Evolutionary conservation across 1,140 invertebrate genomes (phyloP).

Genomic region (Oedothorax gibbosus): DNA sequence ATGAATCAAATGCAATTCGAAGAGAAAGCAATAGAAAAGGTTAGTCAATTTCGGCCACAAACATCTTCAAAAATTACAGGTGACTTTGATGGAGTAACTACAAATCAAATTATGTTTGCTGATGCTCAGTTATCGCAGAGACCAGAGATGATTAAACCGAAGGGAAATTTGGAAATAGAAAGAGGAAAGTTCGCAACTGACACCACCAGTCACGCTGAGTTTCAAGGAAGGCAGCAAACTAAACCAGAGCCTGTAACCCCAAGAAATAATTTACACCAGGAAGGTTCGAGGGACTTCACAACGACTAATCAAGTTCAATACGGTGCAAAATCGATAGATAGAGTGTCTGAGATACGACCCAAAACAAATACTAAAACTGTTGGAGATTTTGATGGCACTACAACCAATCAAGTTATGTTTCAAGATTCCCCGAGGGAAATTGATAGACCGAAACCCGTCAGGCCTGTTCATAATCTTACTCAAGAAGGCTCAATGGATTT

Average conservation of each 20-base stretch:
- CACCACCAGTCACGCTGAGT: conserved; percentile 35
- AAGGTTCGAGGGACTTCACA: conserved; percentile 67
- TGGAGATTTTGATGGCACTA: conserved; percentile 45
- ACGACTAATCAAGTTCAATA: conserved; percentile 67
- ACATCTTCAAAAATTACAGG: conserved; percentile 15
- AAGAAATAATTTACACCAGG: conserved; percentile 59
- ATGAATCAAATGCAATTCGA: conserved; percentile 49
- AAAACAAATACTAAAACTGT: conserved; percentile 16
- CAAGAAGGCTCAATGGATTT: conserved; percentile 69
- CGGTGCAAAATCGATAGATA: conserved; percentile 10
- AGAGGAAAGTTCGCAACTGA: conserved; percentile 10
- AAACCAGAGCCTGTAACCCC: conserved; percentile 26
- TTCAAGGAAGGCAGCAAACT: conserved; percentile 22
- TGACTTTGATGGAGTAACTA: conserved; percentile 52
- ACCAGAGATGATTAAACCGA: neutral
- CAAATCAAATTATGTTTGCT: conserved; percentile 48
- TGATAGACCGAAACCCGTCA: conserved; percentile 64
- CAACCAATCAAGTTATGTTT: conserved; percentile 32
- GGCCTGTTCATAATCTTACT: conserved; percentile 64
- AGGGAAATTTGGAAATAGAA: conserved; percentile 24
- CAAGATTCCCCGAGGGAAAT: conserved; percentile 27
- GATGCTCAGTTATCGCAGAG: neutral
- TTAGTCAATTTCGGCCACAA: conserved; percentile 23
- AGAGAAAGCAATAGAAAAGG: conserved; percentile 23
- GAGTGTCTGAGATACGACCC: conserved; percentile 17